Evolutionary conservation across 2,888 invertebrate genomes (phyloP), one percentile per base, ranked within the genome.

Genomic region (Ichneumon xanthorius): DNA sequence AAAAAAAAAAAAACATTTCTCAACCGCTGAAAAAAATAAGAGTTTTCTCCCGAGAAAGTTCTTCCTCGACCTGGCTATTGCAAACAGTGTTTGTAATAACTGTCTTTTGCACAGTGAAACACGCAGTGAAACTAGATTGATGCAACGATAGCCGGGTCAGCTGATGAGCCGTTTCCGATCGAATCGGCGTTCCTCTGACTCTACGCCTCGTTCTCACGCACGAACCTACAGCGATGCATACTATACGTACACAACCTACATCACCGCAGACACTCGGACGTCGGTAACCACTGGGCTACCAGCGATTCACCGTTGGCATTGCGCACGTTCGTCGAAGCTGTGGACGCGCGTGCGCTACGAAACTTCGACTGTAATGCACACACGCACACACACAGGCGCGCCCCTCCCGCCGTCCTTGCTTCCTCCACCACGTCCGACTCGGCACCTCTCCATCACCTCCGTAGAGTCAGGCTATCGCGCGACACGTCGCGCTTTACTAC

Each of bases 401-500:
- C 68, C 80, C 77, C 84, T 80, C 72, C 84, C 68, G 30, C 70
- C 65, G 9, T 68, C 45, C 67, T 76, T 80, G 55, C 55, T 72
- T 76, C 76, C 53, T 82, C 82, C 81, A 77, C 85, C 53, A 85
- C 79, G 63, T 67, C 48, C 26, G 40, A 55, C 80, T 68, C 70
- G 82, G 75, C 67, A 82, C 37, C 26, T 30, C 65, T 63, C 53
- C 80, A 75, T 70, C 70, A 73, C 78, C 37, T 67, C 48, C 53
- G 37, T n/a, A 48, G 30, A 14, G 22, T 33, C 61, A 55, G 40
- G 67, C 22, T 40, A 80, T 80, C 70, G 79, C 72, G 53, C 48
- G 73, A 80, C 80, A 72, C 82, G 77, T 84, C 76, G 73, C 72
- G 55, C 75, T 78, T 77, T 84, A 72, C 70, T 67, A 70, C 67